Conservation (phyloP, 2,113 vertebrate genomes). For the Chaetodon auriga region DNA sequence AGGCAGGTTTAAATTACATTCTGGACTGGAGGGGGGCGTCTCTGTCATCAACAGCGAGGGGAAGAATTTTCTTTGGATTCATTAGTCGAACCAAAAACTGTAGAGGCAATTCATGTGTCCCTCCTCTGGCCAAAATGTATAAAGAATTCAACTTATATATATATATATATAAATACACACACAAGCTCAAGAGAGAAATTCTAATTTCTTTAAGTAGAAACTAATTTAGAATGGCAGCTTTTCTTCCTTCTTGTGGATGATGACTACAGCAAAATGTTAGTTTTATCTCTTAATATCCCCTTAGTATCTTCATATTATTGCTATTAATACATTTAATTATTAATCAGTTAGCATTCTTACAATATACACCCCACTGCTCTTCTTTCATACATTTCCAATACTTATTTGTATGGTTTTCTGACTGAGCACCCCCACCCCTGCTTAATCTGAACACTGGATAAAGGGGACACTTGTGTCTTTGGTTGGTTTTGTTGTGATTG, state of each 20-base stretch:
- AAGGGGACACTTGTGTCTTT: slow-evolving; percentile 16
- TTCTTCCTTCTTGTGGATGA: no score
- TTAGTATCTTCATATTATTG: not conserved
- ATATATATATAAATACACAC: no score
- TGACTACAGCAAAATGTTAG: not conserved
- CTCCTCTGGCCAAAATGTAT: not conserved
- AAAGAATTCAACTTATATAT: no score
- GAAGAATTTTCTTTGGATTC: not conserved
- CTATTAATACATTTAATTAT: not conserved
- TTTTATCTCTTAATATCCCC: not conserved
- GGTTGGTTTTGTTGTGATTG: slow-evolving; percentile 16
- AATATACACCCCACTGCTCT: not conserved
- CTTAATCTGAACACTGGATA: slow-evolving; percentile 25
- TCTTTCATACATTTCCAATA: not conserved
- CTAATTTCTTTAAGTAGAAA: not conserved
- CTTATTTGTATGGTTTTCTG: not conserved
- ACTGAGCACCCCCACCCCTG: not conserved
- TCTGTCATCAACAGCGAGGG: slow-evolving; percentile 22
- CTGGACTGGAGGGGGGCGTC: not conserved
- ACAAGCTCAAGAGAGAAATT: no score
- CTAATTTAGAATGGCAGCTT: not conserved
- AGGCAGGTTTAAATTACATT: slow-evolving; percentile 59
- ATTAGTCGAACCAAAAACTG: not conserved
- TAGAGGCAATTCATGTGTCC: not conserved
- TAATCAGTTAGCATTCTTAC: not conserved